Evolutionary conservation across 2,888 invertebrate genomes (phyloP).

Genomic region (Protonemura montana): DNA sequence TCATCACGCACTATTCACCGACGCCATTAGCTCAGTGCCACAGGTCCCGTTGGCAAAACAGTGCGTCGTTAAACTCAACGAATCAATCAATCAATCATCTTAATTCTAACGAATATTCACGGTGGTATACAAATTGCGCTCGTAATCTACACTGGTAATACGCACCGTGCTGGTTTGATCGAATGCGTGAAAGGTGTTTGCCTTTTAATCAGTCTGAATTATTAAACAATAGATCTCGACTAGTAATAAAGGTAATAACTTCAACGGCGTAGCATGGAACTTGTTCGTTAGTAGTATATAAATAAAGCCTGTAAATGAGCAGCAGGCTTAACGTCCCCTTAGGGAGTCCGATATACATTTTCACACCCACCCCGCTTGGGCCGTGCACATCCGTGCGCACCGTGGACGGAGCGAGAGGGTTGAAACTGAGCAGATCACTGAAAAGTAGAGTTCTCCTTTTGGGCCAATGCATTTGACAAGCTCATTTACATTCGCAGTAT

Average conservation of each 20-base stretch:
- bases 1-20: too few relatives aligned
- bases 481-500: constrained; percentile 35
- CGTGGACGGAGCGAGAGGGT: constrained; percentile 20
- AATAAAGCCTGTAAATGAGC: constrained; percentile 29
- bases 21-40: too few relatives aligned
- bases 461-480: constrained; percentile 41
- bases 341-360: constrained; percentile 28
- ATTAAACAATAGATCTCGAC: neutral
- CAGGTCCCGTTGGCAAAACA: too few relatives aligned
- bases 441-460: constrained; percentile 13
- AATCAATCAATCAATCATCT: neutral
- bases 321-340: constrained; percentile 33
- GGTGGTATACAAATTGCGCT: neutral
- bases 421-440: neutral
- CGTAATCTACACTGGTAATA: neutral
- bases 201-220: neutral
- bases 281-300: constrained; percentile 17
- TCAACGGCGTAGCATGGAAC: constrained; percentile 9
- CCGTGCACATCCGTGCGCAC: neutral
- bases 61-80: too few relatives aligned
- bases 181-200: constrained; percentile 7
- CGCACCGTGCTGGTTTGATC: neutral
- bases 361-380: constrained; percentile 33
- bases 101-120: neutral
- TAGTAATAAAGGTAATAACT: constrained; percentile 12